phyloP scores from a whole-genome alignment of 2,797 vertebrate species.

The Lepus oiostolus region DNA sequence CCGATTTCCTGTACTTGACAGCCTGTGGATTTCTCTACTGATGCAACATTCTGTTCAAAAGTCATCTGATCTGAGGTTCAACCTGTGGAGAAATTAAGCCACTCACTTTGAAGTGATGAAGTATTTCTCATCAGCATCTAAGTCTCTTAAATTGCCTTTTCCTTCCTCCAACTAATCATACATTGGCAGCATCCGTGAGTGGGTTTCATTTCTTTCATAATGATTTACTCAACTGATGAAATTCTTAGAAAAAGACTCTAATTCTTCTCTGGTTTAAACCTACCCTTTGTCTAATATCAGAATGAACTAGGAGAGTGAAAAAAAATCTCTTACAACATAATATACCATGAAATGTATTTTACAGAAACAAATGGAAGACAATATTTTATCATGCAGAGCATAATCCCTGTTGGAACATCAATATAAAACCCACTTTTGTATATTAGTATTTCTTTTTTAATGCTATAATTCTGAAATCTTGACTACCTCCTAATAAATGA shows the following conservation, averaged over 20 bases:
- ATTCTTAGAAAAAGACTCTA: neutral
- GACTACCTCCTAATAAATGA: neutral
- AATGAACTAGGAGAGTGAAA: neutral
- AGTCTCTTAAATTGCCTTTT: neutral
- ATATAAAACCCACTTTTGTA: conserved; percentile 64
- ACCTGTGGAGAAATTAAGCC: neutral
- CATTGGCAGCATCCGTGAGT: neutral
- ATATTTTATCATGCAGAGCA: conserved; percentile 46
- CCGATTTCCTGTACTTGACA: conserved; percentile 54
- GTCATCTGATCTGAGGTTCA: neutral
- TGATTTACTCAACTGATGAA: conserved; percentile 27
- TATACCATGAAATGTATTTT: neutral
- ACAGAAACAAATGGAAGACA: conserved; percentile 62
- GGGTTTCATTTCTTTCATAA: neutral
- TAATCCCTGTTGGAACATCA: neutral
- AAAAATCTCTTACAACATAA: neutral
- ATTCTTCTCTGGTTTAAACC: neutral
- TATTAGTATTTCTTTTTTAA: conserved; percentile 76
- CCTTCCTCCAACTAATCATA: neutral
- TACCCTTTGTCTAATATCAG: neutral
- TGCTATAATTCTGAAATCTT: conserved; percentile 34
- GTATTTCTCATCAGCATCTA: neutral
- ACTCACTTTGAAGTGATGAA: conserved; percentile 22
- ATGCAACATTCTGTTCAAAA: neutral
- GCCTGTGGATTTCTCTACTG: neutral